Evolutionary conservation across 2,113 vertebrate genomes (phyloP).

Genomic region (Salvator merianae): DNA sequence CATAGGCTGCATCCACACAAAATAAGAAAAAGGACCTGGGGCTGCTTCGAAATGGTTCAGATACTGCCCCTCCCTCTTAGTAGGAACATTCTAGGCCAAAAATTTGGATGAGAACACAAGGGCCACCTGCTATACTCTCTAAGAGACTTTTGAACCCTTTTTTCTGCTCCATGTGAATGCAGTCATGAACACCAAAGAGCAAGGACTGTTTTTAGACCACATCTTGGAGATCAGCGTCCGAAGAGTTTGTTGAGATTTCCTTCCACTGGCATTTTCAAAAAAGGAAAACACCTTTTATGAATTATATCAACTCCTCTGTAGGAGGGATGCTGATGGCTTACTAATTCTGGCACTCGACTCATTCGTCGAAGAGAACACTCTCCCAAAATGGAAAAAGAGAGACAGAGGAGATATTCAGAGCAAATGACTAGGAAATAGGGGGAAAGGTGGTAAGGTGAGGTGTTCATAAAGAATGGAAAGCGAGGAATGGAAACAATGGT

Average conservation of each 20-base stretch:
- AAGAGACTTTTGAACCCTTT: neutral
- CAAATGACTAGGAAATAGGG: too few relatives aligned
- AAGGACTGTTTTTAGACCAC: neutral
- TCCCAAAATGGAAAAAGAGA: neutral
- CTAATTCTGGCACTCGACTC: slow-evolving; percentile 20
- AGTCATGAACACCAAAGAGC: neutral
- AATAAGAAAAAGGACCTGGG: too few relatives aligned
- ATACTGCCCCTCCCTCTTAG: too few relatives aligned
- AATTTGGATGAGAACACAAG: too few relatives aligned
- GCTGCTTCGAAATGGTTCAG: too few relatives aligned
- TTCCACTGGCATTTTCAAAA: slow-evolving; percentile 20
- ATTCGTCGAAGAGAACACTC: slow-evolving; percentile 6
- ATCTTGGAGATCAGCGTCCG: neutral
- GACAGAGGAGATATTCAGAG: too few relatives aligned
- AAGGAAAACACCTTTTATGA: slow-evolving; percentile 13
- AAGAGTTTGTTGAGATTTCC: neutral
- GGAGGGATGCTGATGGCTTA: slow-evolving; percentile 12
- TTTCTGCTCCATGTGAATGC: neutral
- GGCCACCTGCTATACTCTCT: too few relatives aligned
- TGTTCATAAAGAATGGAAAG: neutral
- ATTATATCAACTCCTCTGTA: slow-evolving; percentile 19
- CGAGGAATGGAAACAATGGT: neutral
- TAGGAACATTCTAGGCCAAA: too few relatives aligned
- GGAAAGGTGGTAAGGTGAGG: neutral
- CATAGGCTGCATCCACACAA: too few relatives aligned